These are phyloP conservation scores for Amblyornis subalaris DNA, from an alignment of 2,113 vertebrate genomes.

Conservation along the genomic window DNA sequence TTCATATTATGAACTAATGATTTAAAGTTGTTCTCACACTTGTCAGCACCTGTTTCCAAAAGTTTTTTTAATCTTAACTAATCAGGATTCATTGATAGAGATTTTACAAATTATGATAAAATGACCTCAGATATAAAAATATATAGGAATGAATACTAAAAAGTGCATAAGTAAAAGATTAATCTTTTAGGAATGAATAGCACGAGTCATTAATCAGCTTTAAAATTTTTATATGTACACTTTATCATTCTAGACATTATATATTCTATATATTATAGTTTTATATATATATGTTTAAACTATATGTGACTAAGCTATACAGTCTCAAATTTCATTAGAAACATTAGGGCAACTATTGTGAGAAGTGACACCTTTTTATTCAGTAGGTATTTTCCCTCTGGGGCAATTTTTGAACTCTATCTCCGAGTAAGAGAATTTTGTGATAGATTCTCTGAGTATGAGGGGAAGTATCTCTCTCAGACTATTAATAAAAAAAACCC, in stretches of 20 bases:
- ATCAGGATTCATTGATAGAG: neutral
- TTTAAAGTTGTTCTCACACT: neutral
- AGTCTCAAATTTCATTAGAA: neutral
- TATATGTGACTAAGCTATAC: neutral
- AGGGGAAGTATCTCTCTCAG: neutral
- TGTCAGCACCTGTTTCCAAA: neutral
- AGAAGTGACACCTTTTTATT: neutral
- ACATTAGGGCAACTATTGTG: neutral
- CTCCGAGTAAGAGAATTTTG: neutral
- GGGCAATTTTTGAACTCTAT: neutral
- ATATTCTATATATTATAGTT: neutral
- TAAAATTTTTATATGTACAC: neutral
- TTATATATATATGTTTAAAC: neutral
- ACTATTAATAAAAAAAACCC: neutral
- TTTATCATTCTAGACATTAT: neutral
- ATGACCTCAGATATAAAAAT: neutral
- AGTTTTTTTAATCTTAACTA: neutral
- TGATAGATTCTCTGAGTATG: neutral
- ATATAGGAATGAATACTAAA: neutral
- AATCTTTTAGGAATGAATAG: neutral
- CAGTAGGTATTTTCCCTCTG: neutral
- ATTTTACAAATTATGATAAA: neutral
- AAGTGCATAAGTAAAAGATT: neutral
- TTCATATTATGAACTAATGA: accelerated
- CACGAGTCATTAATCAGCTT: neutral